A percentile compares a stretch with the other conserved stretches of the same genome.
These are phyloP conservation scores for Bergia sp. DNA, from an alignment of 92 coral and sea anemone species.

Conservation along the genomic window DNA sequence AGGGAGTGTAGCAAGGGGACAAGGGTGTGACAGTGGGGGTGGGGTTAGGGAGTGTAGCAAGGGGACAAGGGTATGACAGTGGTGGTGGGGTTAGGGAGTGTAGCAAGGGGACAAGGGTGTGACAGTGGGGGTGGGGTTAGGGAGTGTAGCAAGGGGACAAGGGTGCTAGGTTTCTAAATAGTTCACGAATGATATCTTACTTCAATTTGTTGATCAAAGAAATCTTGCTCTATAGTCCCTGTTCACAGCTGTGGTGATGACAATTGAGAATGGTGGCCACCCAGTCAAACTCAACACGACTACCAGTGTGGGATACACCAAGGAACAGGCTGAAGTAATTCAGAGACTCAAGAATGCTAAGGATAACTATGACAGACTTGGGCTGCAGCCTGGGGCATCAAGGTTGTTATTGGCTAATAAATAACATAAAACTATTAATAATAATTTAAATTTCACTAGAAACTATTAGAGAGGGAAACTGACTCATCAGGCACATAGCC, in stretches of 20 bases:
- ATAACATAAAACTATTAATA: too few relatives aligned
- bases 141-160: background rate
- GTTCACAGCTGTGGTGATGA: conserved; percentile 80
- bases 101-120: too few relatives aligned
- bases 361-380: conserved; percentile 93
- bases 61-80: too few relatives aligned
- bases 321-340: conserved; percentile 94
- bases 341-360: conserved; percentile 86
- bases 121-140: background rate
- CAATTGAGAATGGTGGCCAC: conserved; percentile 89
- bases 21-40: too few relatives aligned
- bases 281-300: conserved; percentile 73
- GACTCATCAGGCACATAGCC: too few relatives aligned
- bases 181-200: background rate
- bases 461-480: too few relatives aligned
- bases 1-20: too few relatives aligned
- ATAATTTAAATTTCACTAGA: too few relatives aligned
- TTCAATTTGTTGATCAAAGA: background rate
- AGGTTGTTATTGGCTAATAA: conserved; percentile 48
- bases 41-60: too few relatives aligned
- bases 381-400: conserved; percentile 84
- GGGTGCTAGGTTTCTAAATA: background rate
- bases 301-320: conserved; percentile 90
- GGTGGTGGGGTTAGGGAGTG: too few relatives aligned
- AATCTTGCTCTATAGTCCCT: conserved; percentile 60